phyloP scores from a whole-genome alignment of 2,113 vertebrate species.

The Epinephelus moara region DNA sequence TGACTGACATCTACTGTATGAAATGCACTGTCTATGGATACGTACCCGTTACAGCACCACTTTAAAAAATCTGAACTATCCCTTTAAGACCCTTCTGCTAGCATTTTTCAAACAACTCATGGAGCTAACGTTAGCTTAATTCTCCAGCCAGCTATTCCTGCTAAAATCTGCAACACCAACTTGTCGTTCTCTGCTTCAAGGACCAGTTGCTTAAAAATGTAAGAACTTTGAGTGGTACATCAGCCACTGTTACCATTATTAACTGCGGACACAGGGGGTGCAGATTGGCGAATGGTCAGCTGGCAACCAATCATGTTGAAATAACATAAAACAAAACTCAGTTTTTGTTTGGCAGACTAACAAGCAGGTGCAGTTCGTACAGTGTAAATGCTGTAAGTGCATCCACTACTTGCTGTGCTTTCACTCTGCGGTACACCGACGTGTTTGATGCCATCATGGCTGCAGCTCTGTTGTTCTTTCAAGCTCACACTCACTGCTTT shows the following conservation, averaged over 20 bases:
- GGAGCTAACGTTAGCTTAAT: background rate
- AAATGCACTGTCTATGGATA: too few relatives aligned
- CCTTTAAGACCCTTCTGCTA: too few relatives aligned
- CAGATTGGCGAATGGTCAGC: background rate
- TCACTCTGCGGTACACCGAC: background rate
- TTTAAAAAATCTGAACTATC: too few relatives aligned
- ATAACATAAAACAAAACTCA: background rate
- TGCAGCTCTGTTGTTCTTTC: slow-evolving; percentile 16
- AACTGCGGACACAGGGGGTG: background rate
- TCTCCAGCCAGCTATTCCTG: background rate
- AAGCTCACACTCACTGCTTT: slow-evolving; percentile 34
- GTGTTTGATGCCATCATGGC: slow-evolving; percentile 14
- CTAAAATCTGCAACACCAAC: too few relatives aligned
- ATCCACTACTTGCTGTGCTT: background rate
- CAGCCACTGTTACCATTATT: too few relatives aligned
- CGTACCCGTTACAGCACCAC: too few relatives aligned
- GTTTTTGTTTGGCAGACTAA: background rate
- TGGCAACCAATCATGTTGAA: background rate
- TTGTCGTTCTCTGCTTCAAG: too few relatives aligned
- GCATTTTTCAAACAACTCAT: background rate
- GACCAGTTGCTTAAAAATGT: too few relatives aligned
- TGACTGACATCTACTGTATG: too few relatives aligned
- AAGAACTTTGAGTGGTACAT: too few relatives aligned
- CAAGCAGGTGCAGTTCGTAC: background rate
- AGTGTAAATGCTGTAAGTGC: background rate